Evolutionary conservation across 2,113 vertebrate genomes (phyloP).

Genomic region (Nerophis ophidion): DNA sequence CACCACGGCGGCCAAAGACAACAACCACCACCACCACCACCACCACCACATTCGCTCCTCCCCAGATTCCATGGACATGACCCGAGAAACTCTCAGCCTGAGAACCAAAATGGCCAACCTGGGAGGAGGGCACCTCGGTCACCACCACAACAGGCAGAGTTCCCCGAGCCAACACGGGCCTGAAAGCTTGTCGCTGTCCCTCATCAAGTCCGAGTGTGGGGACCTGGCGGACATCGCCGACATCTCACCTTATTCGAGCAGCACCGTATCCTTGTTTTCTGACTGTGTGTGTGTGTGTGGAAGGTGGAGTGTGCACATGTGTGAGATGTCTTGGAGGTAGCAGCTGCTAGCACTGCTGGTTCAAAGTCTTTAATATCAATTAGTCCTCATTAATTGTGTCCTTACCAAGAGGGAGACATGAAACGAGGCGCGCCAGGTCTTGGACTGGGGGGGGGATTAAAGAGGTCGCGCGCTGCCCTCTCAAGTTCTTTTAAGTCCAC

Average conservation of each 20-base stretch:
- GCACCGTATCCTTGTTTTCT: slow-evolving; percentile 93
- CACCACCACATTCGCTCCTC: slow-evolving; percentile 75
- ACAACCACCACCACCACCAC: neutral
- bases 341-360: slow-evolving; percentile 24
- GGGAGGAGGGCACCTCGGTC: slow-evolving; percentile 63
- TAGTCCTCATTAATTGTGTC: slow-evolving; percentile 66
- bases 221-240: slow-evolving; percentile 97
- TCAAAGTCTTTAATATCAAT: slow-evolving; percentile 60
- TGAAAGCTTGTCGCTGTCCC: slow-evolving; percentile 90
- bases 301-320: neutral
- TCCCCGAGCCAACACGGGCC: slow-evolving; percentile 87
- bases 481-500: slow-evolving; percentile 65
- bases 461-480: slow-evolving; percentile 54
- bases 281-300: neutral
- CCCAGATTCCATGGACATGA: slow-evolving; percentile 91
- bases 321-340: slow-evolving; percentile 14
- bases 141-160: slow-evolving; percentile 89
- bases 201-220: slow-evolving; percentile 98
- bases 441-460: slow-evolving; percentile 67
- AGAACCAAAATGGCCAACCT: slow-evolving; percentile 93
- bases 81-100: slow-evolving; percentile 89
- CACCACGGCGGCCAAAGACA: slow-evolving; percentile 79
- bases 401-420: slow-evolving; percentile 56
- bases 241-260: slow-evolving; percentile 96
- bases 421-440: slow-evolving; percentile 56